Conservation (phyloP, 2,888 invertebrate genomes). For the Parthenolecanium corni region DNA sequence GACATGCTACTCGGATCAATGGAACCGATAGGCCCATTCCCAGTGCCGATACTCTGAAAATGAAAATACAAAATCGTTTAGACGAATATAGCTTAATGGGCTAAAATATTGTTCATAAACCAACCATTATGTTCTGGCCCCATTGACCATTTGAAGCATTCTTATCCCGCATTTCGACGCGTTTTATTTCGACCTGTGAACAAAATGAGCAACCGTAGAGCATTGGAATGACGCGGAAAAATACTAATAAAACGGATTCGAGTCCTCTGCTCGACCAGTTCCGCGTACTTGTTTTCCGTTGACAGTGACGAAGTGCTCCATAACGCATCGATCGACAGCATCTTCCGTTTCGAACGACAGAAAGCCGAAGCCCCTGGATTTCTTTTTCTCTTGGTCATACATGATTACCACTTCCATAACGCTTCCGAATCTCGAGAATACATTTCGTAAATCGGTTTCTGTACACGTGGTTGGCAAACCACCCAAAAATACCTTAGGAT, state of each 20-base stretch:
- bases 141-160: slow-evolving; percentile 76
- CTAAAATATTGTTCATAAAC: background rate
- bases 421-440: slow-evolving; percentile 87
- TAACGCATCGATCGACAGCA: slow-evolving; percentile 81
- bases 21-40: slow-evolving; percentile 25
- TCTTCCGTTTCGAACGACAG: slow-evolving; percentile 89
- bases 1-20: slow-evolving; percentile 27
- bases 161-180: slow-evolving; percentile 81
- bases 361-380: slow-evolving; percentile 90
- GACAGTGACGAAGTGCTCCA: slow-evolving; percentile 86
- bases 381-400: slow-evolving; percentile 96
- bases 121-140: slow-evolving; percentile 38
- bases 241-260: background rate
- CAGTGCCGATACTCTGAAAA: slow-evolving; percentile 27
- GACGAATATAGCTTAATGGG: background rate
- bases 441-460: slow-evolving; percentile 82
- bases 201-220: background rate
- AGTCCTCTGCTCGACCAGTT: no score
- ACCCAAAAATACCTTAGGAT: slow-evolving; percentile 89
- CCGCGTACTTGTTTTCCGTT: slow-evolving; percentile 77
- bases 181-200: slow-evolving; percentile 79
- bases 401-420: slow-evolving; percentile 95
- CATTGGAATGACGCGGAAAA: background rate
- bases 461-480: slow-evolving; percentile 93
- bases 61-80: background rate